Evolutionary conservation across 1,140 invertebrate species (phyloP), one percentile per base, ranked within the genome.

Genomic region (Trachymyrmex cornetzi): DNA sequence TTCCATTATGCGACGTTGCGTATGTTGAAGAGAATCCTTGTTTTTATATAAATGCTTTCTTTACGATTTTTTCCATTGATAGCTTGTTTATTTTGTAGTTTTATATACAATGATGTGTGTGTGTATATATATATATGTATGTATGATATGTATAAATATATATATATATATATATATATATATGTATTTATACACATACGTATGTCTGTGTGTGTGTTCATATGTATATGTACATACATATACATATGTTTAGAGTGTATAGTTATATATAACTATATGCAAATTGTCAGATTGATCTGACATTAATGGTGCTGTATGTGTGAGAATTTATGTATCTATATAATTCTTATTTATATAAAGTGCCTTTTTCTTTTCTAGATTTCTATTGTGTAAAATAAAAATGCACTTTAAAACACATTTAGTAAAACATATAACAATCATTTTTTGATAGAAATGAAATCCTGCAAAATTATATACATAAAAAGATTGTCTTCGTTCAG

Each of bases 1-100:
- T 86, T 44, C 1, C 12, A 27, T 30, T 34, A 53, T 16, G 11
- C 14, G 72, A 77, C 16, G 22, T 55, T 66, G 48, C 59, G 14
- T 84, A 38, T 38, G 3, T 59, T 59, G 69, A 89, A 84, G 24
- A 88, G 63, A 30, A 55, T 80, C 59, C 66, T 53, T 64, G 7
- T 84, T 80, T 66, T 71, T 30, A 50, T 69, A 34, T 86, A 59
- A 85, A 81, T 48, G 53, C 50, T 80, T 57, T 79, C 27, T 34
- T 61, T 50, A 80, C 79, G 16, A 61, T 86, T 79, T 64, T 12
- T 75, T 53, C 53, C 59, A 85, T 85, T 38, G 12, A 79, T 88
- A 87, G 79, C 72, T 66, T 50, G 34, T 57, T 79, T 69, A 64
- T 86, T 34, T 27, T 61, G 27, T 63, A 61, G 27, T 77, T 59